Evolutionary conservation across 2,113 vertebrate genomes (phyloP).

Genomic region (Pseudopodoces humilis): DNA sequence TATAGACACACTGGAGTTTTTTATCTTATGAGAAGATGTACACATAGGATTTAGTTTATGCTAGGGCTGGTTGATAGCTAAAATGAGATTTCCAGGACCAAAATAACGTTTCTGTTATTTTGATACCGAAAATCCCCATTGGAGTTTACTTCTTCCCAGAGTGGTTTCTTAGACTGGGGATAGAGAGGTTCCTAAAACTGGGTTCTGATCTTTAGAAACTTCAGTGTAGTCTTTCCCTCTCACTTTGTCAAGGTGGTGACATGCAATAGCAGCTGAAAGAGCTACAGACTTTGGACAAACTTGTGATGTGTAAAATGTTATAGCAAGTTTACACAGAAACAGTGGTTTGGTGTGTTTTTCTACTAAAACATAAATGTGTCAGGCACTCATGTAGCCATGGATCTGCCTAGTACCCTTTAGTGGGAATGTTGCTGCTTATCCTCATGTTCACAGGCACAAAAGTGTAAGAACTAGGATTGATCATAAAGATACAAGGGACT

Average conservation of each 20-base stretch:
- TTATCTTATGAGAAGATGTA: neutral
- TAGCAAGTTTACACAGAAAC: neutral
- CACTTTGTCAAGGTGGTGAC: neutral
- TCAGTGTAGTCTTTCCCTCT: neutral
- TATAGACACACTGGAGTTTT: neutral
- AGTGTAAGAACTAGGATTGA: neutral
- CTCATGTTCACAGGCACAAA: neutral
- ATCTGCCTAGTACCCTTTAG: neutral
- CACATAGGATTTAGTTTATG: neutral
- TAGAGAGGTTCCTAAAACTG: neutral
- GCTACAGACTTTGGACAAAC: neutral
- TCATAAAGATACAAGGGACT: neutral
- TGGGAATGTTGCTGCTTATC: neutral
- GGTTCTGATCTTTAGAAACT: neutral
- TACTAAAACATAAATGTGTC: accelerated
- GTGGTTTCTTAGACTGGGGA: neutral
- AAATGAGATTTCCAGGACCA: neutral
- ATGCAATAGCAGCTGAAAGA: neutral
- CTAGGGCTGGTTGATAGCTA: neutral
- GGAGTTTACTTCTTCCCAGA: neutral
- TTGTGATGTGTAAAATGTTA: neutral
- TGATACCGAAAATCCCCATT: neutral
- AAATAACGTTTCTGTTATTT: neutral
- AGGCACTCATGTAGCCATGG: neutral
- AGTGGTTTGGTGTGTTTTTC: neutral